Evolutionary conservation across 2,888 invertebrate genomes (phyloP).

Genomic region (Teleiodes luculella): DNA sequence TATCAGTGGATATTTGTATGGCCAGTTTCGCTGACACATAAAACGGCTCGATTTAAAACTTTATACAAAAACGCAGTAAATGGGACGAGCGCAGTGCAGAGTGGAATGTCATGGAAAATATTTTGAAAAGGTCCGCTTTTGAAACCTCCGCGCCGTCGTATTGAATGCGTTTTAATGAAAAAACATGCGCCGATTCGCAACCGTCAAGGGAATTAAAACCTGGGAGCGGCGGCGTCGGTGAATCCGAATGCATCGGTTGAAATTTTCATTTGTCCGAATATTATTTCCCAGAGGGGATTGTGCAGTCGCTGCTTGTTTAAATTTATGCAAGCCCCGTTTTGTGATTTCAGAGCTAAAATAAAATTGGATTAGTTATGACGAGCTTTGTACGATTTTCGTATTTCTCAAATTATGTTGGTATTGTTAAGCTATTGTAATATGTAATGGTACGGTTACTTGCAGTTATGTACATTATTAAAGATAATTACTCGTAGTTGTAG

Average conservation of each 20-base stretch:
- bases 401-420: neutral
- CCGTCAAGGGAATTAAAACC: conserved; percentile 77
- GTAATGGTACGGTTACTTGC: too few species aligned
- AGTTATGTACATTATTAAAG: too few species aligned
- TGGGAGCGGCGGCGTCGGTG: conserved; percentile 45
- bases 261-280: conserved; percentile 74
- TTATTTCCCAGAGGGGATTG: conserved; percentile 61
- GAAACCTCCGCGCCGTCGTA: conserved; percentile 74
- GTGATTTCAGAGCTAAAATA: conserved; percentile 44
- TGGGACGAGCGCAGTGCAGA: conserved; percentile 53
- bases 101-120: conserved; percentile 70
- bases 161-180: conserved; percentile 79
- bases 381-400: conserved; percentile 5
- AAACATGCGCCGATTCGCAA: conserved; percentile 77
- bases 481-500: too few species aligned
- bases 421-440: too few species aligned
- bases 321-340: conserved; percentile 45
- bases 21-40: conserved; percentile 29
- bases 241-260: conserved; percentile 59
- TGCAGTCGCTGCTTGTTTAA: conserved; percentile 48
- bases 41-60: conserved; percentile 46
- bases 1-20: conserved; percentile 23
- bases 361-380: conserved; percentile 36
- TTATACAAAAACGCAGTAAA: conserved; percentile 53
- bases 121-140: conserved; percentile 74